phyloP scores from a whole-genome alignment of 2,113 vertebrate genomes.

The Poecile atricapillus region DNA sequence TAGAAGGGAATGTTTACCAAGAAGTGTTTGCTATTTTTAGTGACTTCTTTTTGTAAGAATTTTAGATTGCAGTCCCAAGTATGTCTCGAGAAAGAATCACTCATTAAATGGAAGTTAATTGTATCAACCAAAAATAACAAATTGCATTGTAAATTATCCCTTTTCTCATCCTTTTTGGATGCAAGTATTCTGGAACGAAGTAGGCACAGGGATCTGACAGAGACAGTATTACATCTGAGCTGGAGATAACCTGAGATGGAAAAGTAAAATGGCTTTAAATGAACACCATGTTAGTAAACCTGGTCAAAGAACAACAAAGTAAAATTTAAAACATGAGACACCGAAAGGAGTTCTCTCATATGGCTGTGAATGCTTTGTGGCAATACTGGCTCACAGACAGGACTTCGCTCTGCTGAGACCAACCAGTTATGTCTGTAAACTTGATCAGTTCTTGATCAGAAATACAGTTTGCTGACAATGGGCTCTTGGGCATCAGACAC shows the following conservation, averaged over 20 bases:
- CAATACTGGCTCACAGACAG: not conserved
- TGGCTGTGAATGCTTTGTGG: not conserved
- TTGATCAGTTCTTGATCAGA: not conserved
- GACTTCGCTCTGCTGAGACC: not conserved
- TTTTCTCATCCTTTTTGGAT: not conserved
- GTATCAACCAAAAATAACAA: not conserved
- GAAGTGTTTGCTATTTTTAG: not conserved
- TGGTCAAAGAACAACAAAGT: not conserved
- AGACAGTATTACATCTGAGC: not conserved
- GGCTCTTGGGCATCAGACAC: not conserved
- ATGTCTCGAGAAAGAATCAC: not conserved
- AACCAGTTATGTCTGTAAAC: not conserved
- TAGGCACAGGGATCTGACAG: not conserved
- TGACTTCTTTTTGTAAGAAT: not conserved
- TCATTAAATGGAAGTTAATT: not conserved
- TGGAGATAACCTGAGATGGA: not conserved
- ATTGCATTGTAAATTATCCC: not conserved
- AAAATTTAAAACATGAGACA: not conserved
- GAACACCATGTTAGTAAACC: not conserved
- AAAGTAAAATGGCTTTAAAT: not conserved
- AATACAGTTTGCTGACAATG: not conserved
- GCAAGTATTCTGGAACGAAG: not conserved
- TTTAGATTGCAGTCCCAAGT: not conserved
- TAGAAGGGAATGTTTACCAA: not conserved
- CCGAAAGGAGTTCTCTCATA: not conserved